Percentiles rank a stretch among this genome's conserved stretches.
Evolutionary conservation across 2,113 vertebrate species (phyloP).

Genomic region (Suricata suricatta): DNA sequence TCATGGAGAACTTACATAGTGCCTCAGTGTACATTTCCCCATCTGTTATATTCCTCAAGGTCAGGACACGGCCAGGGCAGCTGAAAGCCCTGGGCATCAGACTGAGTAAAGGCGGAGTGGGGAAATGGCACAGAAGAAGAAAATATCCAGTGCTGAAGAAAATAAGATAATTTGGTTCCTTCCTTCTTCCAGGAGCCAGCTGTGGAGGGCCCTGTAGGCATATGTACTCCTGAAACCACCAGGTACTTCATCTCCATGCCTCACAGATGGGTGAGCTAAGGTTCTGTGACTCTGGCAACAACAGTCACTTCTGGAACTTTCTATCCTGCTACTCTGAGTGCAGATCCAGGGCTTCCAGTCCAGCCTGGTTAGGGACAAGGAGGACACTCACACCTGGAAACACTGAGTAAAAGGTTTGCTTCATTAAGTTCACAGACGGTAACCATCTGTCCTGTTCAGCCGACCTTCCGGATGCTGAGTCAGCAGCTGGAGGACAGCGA

Average conservation of each 20-base stretch:
- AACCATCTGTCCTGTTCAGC: neutral
- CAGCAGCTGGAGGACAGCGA: neutral
- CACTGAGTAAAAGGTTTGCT: neutral
- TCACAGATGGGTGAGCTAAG: neutral
- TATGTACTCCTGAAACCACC: neutral
- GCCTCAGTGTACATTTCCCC: neutral
- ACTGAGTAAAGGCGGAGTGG: neutral
- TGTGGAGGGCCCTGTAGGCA: fast-evolving
- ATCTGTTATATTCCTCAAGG: neutral
- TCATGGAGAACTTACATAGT: neutral
- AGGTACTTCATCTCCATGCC: neutral
- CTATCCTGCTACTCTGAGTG: too few species aligned
- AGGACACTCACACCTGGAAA: neutral
- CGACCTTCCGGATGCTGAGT: neutral
- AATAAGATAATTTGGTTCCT: neutral
- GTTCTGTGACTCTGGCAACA: neutral
- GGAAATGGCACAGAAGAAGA: neutral
- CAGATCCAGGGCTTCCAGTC: neutral
- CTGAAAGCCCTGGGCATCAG: neutral
- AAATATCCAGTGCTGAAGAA: neutral
- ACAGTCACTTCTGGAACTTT: neutral
- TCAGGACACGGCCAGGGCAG: too few species aligned
- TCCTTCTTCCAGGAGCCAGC: fast-evolving
- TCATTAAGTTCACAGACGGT: too few species aligned
- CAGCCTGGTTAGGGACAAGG: too few species aligned